These are phyloP conservation scores for Ostrea edulis DNA, from an alignment of 1,140 invertebrate genomes.

Conservation along the genomic window DNA sequence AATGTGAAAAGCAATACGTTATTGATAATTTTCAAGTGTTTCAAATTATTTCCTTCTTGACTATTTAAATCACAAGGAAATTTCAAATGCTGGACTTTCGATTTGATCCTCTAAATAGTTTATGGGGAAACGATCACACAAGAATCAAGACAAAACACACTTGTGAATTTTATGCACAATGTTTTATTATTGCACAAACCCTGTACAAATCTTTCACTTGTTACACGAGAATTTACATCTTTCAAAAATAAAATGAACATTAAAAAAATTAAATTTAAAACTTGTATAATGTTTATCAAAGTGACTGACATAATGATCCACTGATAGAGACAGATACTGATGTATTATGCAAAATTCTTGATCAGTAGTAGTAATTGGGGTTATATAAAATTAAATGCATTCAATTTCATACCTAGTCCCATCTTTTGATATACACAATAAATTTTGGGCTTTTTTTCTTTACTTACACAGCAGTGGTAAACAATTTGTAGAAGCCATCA, in stretches of 20 bases:
- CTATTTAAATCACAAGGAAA: too few species aligned
- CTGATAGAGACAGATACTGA: not conserved
- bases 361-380: not conserved
- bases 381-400: too few species aligned
- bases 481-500: too few species aligned
- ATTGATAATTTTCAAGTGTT: too few species aligned
- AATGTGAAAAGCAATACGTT: too few species aligned
- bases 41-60: too few species aligned
- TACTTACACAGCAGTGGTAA: too few species aligned
- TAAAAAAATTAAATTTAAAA: not conserved
- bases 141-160: not conserved
- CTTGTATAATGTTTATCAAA: not conserved
- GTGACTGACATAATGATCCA: not conserved
- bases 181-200: constrained; percentile 34
- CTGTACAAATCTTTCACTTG: constrained; percentile 12
- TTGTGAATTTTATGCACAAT: constrained; percentile 15
- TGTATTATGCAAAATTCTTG: constrained; percentile 17
- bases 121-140: not conserved
- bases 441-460: too few species aligned
- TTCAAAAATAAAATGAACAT: not conserved
- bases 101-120: too few species aligned
- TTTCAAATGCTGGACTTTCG: too few species aligned
- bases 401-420: too few species aligned
- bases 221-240: not conserved
- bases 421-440: too few species aligned